Evolutionary conservation across 2,888 invertebrate genomes (phyloP), one percentile per base, ranked within the genome.

Genomic region (Coremacera marginata): DNA sequence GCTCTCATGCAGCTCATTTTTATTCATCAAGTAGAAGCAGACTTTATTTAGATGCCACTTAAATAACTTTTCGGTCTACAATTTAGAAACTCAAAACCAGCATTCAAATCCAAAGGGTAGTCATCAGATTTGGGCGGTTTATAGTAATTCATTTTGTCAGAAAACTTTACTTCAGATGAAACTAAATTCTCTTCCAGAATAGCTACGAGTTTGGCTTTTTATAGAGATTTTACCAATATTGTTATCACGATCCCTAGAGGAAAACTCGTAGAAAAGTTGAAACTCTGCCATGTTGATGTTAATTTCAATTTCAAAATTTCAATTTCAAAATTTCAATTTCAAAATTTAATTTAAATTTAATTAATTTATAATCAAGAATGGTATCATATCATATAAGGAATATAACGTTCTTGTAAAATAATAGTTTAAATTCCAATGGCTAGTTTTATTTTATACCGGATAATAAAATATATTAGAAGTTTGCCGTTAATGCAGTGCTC

Each of bases 21-120:
- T 65, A 37, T 65, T 19, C 34, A 74, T 65, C 11, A 74, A 5
- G 19, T 74, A 67, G 22, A 34, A 22, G 14, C 14, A n/a, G 9
- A 74, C 55, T 31, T 74, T 55, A 37, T 37, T 37, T 14, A 67
- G 52, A 7, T 34, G 19, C 14, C 37, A 8, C 19, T 67, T 74
- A 11, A 67, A 55, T 8, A n/a, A 55, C 22, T 7, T 1, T 5
- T 5, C n/a, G 14, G 4, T 2, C 67, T 52, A 37, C 25, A 27
- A 31, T 5, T 37, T 16, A 52, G 51, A 1, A 25, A 16, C 25
- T 34, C 55, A 16, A 37, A 14, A 3, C 67, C 74, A 8, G 8
- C 52, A 55, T 65, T 74, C n/a, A 74, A 57, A 22, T 74, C 67
- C 31, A 74, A 52, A 14, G 74, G 74, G 22, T 67, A 74, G 2